These are phyloP conservation scores for Campoplex capitator DNA, from an alignment of 2,888 invertebrate genomes.

Conservation along the genomic window DNA sequence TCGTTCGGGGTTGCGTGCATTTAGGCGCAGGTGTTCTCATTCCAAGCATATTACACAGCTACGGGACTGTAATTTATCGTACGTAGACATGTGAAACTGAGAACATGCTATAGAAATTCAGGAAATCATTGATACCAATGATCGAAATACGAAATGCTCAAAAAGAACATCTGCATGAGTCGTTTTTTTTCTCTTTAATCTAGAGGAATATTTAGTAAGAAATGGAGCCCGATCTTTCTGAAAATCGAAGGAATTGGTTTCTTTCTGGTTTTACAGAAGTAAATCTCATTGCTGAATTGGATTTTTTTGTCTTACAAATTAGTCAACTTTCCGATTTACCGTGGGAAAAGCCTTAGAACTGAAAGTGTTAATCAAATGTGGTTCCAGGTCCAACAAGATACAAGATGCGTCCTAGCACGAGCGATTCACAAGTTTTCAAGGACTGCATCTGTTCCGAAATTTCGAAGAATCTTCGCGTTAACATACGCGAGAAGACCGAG, in stretches of 20 bases:
- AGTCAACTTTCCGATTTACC: no score
- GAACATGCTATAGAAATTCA: background rate
- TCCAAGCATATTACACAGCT: constrained; percentile 37
- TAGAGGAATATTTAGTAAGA: background rate
- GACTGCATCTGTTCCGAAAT: constrained; percentile 80
- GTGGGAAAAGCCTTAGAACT: background rate
- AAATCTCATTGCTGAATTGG: background rate
- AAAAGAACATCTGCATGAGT: background rate
- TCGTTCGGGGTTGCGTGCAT: constrained; percentile 70
- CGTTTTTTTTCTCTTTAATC: no score
- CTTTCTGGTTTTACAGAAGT: background rate
- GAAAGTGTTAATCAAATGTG: constrained; percentile 8
- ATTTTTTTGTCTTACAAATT: no score
- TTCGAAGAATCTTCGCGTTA: constrained; percentile 77
- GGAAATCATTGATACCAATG: background rate
- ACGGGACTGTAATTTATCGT: constrained; percentile 10
- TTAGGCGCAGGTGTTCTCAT: constrained; percentile 66
- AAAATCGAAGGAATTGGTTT: background rate
- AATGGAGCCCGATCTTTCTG: background rate
- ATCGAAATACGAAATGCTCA: background rate
- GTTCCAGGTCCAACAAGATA: constrained; percentile 72
- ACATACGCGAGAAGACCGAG: constrained; percentile 77
- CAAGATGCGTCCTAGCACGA: constrained; percentile 51
- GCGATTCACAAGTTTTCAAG: constrained; percentile 55
- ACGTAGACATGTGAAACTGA: constrained; percentile 1